These are phyloP conservation scores for Sesia apiformis DNA, from an alignment of 2,888 invertebrate genomes.

Conservation along the genomic window DNA sequence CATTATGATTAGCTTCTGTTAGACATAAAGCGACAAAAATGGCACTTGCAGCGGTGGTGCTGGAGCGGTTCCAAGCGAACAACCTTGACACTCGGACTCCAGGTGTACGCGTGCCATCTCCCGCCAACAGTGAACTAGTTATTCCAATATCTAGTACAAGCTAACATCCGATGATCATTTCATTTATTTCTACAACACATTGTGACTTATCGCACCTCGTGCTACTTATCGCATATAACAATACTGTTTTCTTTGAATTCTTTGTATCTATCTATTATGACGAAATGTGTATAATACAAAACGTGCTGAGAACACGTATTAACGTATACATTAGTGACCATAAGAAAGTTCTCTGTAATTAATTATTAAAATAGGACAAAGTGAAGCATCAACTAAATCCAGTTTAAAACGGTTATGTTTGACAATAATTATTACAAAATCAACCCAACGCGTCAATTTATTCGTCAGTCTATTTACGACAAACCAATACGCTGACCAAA, in stretches of 20 bases:
- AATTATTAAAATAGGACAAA: too few species aligned
- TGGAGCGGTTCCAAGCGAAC: slow-evolving; percentile 59
- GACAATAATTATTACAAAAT: too few species aligned
- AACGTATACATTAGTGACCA: too few species aligned
- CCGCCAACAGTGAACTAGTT: slow-evolving; percentile 28
- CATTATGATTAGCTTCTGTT: background rate
- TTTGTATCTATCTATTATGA: background rate
- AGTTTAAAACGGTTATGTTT: too few species aligned
- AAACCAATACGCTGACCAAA: too few species aligned
- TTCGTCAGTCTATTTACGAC: too few species aligned
- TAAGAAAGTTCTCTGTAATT: too few species aligned
- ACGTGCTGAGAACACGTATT: too few species aligned
- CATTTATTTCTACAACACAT: slow-evolving; percentile 6
- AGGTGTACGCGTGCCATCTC: slow-evolving; percentile 46
- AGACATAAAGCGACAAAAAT: background rate
- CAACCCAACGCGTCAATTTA: too few species aligned
- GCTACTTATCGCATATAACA: slow-evolving; percentile 5
- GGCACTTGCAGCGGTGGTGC: slow-evolving; percentile 17
- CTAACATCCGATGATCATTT: slow-evolving; percentile 15
- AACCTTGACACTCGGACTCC: slow-evolving; percentile 68
- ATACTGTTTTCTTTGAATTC: background rate
- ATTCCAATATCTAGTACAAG: slow-evolving; percentile 29
- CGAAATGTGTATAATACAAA: background rate
- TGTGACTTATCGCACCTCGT: slow-evolving; percentile 11
- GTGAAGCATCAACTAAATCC: too few species aligned